phyloP scores from a whole-genome alignment of 2,113 vertebrate species.

The Vidua macroura region DNA sequence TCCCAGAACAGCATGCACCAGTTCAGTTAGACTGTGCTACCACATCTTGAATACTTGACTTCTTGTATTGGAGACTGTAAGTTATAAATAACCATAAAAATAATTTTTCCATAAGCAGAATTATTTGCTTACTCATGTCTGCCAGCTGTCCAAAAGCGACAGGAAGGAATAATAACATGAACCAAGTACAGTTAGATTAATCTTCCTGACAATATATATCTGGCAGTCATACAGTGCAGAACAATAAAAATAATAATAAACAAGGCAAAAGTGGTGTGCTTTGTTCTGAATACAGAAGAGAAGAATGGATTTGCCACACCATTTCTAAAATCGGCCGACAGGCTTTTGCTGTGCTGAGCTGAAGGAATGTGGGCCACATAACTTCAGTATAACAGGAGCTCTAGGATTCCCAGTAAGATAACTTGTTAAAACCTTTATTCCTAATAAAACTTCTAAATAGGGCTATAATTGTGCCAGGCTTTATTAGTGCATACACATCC shows the following conservation, averaged over 20 bases:
- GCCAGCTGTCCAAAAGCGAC: background rate
- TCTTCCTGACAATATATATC: background rate
- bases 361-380: background rate
- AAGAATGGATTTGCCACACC: background rate
- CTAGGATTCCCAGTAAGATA: background rate
- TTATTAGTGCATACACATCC: background rate
- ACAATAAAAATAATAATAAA: background rate
- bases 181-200: background rate
- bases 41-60: background rate
- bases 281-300: background rate
- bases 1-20: background rate
- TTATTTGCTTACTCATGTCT: conserved; percentile 4
- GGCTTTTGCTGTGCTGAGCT: background rate
- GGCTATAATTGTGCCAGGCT: background rate
- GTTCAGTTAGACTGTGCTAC: background rate
- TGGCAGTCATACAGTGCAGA: background rate
- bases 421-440: background rate
- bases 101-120: background rate
- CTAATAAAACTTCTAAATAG: background rate
- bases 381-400: background rate
- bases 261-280: background rate
- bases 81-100: background rate
- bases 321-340: background rate
- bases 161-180: background rate
- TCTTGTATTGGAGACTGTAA: background rate